Evolutionary conservation across 2,888 invertebrate species (phyloP).

Genomic region (Myathropa florea): DNA sequence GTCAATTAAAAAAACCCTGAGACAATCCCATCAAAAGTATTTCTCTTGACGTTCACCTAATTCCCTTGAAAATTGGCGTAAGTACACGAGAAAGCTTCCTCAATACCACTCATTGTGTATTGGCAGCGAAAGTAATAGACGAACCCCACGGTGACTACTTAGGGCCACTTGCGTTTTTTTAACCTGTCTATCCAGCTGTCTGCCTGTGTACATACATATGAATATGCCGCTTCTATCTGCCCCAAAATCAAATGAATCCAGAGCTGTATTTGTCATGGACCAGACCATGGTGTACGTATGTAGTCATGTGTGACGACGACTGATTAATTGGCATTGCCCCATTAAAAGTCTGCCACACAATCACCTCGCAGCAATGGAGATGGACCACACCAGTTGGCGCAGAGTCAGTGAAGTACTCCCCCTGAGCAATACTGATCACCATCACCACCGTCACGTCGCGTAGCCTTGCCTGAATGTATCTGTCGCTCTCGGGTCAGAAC

Average conservation of each 20-base stretch:
- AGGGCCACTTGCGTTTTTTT: conserved; percentile 21
- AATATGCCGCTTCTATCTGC: neutral
- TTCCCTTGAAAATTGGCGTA: conserved; percentile 39
- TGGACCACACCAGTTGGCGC: conserved; percentile 26
- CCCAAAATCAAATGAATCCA: conserved; percentile 15
- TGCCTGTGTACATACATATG: neutral
- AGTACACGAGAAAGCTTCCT: conserved; percentile 25
- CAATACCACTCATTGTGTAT: neutral
- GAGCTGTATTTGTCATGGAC: conserved; percentile 29
- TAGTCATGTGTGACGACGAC: neutral
- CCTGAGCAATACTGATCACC: conserved; percentile 8
- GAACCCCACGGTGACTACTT: conserved; percentile 38
- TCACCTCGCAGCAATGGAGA: conserved; percentile 24
- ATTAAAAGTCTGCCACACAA: conserved; percentile 49
- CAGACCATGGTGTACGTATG: neutral
- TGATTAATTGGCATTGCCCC: conserved; percentile 57
- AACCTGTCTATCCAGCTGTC: conserved; percentile 26
- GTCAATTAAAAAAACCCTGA: conserved; percentile 16
- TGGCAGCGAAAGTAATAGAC: conserved; percentile 30
- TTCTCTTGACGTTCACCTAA: conserved; percentile 48
- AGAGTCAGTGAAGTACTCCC: conserved; percentile 22
- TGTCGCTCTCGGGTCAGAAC: conserved; percentile 33
- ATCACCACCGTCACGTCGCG: conserved; percentile 2
- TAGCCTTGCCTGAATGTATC: conserved; percentile 4
- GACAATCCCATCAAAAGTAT: conserved; percentile 20